phyloP scores from a whole-genome alignment of 2,888 invertebrate species.

The Agrochola lychnidis region DNA sequence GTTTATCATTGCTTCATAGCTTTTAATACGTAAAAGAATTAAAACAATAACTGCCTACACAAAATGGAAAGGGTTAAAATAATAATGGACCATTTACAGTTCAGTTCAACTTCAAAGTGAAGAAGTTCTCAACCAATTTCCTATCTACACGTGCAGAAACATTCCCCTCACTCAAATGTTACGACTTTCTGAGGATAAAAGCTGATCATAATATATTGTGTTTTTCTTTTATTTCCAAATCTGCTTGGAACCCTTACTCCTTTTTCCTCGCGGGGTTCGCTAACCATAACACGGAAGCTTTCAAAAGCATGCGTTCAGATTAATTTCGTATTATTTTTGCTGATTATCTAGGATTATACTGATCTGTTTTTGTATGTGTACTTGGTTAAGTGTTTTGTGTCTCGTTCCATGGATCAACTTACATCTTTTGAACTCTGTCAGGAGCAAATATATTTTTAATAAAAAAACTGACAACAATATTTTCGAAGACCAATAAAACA shows the following conservation, averaged over 20 bases:
- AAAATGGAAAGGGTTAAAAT: background rate
- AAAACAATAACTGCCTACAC: background rate
- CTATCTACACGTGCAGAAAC: conserved; percentile 26
- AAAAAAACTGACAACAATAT: background rate
- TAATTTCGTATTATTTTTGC: conserved; percentile 50
- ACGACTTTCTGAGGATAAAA: conserved; percentile 32
- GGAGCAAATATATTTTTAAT: background rate
- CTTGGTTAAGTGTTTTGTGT: background rate
- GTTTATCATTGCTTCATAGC: background rate
- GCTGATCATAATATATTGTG: conserved; percentile 45
- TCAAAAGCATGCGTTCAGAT: conserved; percentile 32
- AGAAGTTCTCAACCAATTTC: conserved; percentile 17
- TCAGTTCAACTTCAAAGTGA: background rate
- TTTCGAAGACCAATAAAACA: background rate
- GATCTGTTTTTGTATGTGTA: conserved; percentile 13
- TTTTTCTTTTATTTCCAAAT: conserved; percentile 55
- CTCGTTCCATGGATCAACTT: background rate
- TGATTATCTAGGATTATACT: conserved; percentile 40
- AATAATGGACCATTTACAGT: conserved; percentile 21
- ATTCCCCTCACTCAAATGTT: conserved; percentile 34
- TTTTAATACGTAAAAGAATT: background rate
- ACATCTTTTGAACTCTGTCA: background rate
- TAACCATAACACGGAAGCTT: conserved; percentile 14
- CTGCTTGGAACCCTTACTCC: conserved; percentile 26
- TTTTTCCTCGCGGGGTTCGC: background rate